These are phyloP conservation scores for Perca flavescens DNA, from an alignment of 2,113 vertebrate species.

Conservation along the genomic window DNA sequence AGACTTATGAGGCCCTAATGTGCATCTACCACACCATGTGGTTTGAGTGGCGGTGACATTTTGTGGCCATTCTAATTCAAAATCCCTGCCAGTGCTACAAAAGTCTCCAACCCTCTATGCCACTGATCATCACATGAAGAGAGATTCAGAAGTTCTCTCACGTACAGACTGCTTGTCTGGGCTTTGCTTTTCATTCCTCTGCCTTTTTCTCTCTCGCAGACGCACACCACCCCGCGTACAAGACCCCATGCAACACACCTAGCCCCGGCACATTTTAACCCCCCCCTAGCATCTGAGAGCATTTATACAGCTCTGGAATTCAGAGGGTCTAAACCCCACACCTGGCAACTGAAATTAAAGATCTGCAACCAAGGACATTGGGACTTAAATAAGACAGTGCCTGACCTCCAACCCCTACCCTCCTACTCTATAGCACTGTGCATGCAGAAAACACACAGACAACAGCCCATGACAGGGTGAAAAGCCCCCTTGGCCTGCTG, in stretches of 20 bases:
- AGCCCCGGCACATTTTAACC: slow-evolving; percentile 33
- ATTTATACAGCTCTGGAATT: slow-evolving; percentile 62
- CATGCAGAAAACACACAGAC: background rate
- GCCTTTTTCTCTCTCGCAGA: slow-evolving; percentile 15
- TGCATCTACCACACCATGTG: slow-evolving; percentile 55
- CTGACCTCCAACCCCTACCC: slow-evolving; percentile 38
- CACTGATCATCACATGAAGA: slow-evolving; percentile 48
- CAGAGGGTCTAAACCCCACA: slow-evolving; percentile 60
- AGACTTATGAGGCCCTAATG: slow-evolving; percentile 55
- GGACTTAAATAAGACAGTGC: slow-evolving; percentile 47
- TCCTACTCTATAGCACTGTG: background rate
- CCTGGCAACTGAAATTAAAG: slow-evolving; percentile 67
- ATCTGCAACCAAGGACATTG: slow-evolving; percentile 67
- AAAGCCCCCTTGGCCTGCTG: slow-evolving; percentile 14
- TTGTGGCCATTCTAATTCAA: slow-evolving; percentile 53
- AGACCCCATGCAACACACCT: slow-evolving; percentile 38
- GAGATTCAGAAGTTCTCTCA: slow-evolving; percentile 19
- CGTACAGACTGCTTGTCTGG: slow-evolving; percentile 32
- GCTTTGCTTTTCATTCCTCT: slow-evolving; percentile 21
- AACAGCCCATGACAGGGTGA: slow-evolving; percentile 48
- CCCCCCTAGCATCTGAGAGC: slow-evolving; percentile 69
- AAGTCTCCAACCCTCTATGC: slow-evolving; percentile 46
- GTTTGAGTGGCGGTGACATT: slow-evolving; percentile 65
- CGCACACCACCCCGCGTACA: slow-evolving; percentile 10
- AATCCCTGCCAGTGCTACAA: slow-evolving; percentile 53